These are phyloP conservation scores for Saccostrea cuccullata DNA, from an alignment of 1,140 invertebrate genomes.

Conservation along the genomic window DNA sequence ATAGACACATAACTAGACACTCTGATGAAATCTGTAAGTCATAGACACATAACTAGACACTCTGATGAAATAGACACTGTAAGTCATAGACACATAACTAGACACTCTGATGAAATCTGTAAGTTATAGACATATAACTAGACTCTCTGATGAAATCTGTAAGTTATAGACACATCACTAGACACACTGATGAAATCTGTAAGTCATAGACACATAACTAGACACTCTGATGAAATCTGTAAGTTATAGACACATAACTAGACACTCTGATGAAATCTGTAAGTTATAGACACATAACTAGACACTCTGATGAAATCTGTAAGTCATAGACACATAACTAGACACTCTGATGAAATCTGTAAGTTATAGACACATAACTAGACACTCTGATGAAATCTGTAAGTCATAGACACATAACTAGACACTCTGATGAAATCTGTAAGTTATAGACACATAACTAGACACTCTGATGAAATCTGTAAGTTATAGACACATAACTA, in stretches of 20 bases:
- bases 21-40: conserved; percentile 70
- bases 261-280: conserved; percentile 73
- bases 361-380: too few species aligned
- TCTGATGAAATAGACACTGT: conserved; percentile 73
- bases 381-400: conserved; percentile 73
- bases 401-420: too few species aligned
- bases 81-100: too few species aligned
- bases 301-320: conserved; percentile 73
- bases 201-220: too few species aligned
- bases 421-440: conserved; percentile 73
- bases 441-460: too few species aligned
- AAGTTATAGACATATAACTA: too few species aligned
- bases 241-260: too few species aligned
- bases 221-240: conserved; percentile 73
- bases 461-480: conserved; percentile 73
- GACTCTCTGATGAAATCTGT: conserved; percentile 73
- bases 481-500: too few species aligned
- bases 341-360: conserved; percentile 73
- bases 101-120: conserved; percentile 73
- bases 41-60: conserved; percentile 64
- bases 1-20: conserved; percentile 61
- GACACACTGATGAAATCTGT: conserved; percentile 73
- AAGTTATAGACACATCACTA: too few species aligned
- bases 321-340: too few species aligned
- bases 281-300: too few species aligned